These are phyloP conservation scores for Galagoides demidoff DNA, from an alignment of 2,797 vertebrate species.

Conservation along the genomic window DNA sequence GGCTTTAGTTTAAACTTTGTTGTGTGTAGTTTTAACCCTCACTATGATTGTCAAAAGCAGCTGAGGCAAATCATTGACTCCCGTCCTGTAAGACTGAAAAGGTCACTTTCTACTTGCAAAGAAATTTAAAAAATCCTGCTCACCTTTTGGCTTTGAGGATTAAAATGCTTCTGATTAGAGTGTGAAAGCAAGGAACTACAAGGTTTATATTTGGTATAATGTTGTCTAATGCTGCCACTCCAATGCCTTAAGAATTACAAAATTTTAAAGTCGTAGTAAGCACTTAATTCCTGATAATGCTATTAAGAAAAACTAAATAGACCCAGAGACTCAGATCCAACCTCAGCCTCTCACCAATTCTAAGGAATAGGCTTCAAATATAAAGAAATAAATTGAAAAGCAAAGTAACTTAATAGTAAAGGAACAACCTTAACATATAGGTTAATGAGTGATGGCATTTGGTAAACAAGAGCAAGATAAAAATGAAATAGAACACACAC, in stretches of 20 bases:
- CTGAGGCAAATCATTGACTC: neutral
- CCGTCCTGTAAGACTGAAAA: neutral
- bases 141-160: neutral
- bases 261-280: neutral
- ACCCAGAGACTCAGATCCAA: neutral
- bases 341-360: neutral
- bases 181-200: neutral
- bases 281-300: neutral
- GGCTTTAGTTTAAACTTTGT: slow-evolving; percentile 18
- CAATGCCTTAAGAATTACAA: neutral
- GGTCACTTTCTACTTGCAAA: neutral
- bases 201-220: neutral
- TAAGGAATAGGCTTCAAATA: neutral
- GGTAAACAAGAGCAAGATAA: slow-evolving; percentile 5
- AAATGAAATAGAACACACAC: neutral
- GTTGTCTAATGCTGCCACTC: neutral
- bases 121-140: neutral
- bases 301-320: neutral
- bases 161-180: neutral
- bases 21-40: slow-evolving; percentile 13
- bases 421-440: neutral
- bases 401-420: neutral
- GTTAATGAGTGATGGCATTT: neutral
- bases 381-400: neutral
- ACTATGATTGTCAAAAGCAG: neutral